Conservation (phyloP, 92 coral and sea anemone genomes). For the Phenganax marumi region DNA sequence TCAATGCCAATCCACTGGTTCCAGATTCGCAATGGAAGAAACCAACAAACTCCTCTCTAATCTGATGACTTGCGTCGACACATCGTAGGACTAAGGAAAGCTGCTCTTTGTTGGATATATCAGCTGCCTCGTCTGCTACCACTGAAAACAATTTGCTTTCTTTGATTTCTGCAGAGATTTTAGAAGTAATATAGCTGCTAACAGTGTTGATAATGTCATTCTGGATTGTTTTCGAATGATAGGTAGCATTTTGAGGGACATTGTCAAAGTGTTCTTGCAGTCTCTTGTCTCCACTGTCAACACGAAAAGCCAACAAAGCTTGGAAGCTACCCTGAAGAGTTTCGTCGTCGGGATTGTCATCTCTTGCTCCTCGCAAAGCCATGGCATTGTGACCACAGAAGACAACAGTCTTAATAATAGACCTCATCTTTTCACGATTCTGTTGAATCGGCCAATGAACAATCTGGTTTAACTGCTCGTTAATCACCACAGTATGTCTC, state of each 20-base stretch:
- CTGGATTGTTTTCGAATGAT: too few relatives aligned
- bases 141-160: neutral
- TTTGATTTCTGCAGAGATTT: slow-evolving; percentile 2
- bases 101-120: too few relatives aligned
- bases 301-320: too few relatives aligned
- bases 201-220: too few relatives aligned
- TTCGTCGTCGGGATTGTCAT: slow-evolving; percentile 49
- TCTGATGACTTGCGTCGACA: too few relatives aligned
- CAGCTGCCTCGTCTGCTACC: slow-evolving; percentile 26
- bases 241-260: slow-evolving; percentile 59
- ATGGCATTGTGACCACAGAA: too few relatives aligned
- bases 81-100: too few relatives aligned
- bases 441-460: slow-evolving; percentile 48
- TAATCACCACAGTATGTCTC: neutral
- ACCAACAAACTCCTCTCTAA: too few relatives aligned
- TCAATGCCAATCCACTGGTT: too few relatives aligned
- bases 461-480: slow-evolving; percentile 24
- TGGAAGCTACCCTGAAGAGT: slow-evolving; percentile 57
- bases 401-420: slow-evolving; percentile 56
- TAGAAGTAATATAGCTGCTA: slow-evolving; percentile 44
- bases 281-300: too few relatives aligned
- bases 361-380: slow-evolving; percentile 51
- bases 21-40: too few relatives aligned
- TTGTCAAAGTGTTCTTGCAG: slow-evolving; percentile 51
- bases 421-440: slow-evolving; percentile 56